A percentile compares a stretch with the other conserved stretches of the same genome.
phyloP scores from a whole-genome alignment of 2,797 vertebrate genomes.

The Enteromius argenteus region DNA sequence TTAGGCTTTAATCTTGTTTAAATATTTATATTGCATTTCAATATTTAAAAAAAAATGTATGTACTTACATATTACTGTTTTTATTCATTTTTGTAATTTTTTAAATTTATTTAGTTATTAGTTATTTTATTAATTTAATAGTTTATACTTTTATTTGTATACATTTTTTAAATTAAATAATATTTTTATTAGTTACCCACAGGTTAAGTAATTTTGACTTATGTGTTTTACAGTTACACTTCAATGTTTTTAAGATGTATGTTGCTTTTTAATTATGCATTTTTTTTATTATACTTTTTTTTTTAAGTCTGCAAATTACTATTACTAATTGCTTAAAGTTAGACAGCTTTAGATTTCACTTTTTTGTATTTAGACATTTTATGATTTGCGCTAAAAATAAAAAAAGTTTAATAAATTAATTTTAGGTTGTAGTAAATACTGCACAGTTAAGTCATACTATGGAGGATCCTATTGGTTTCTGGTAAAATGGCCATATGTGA shows the following conservation, averaged over 20 bases:
- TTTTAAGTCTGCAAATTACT: background rate
- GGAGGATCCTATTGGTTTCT: background rate
- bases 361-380: background rate
- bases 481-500: constrained; percentile 36
- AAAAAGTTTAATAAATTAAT: too few relatives aligned
- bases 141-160: too few relatives aligned
- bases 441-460: background rate
- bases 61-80: background rate
- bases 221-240: background rate
- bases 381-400: background rate
- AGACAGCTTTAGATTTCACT: background rate
- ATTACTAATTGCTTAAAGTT: background rate
- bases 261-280: background rate
- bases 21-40: background rate
- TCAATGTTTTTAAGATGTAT: background rate
- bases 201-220: background rate
- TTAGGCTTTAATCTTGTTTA: background rate
- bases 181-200: background rate
- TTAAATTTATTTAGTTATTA: background rate
- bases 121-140: too few relatives aligned
- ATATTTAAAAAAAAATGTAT: background rate
- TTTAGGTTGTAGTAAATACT: background rate
- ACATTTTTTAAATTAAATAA: background rate
- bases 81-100: background rate
- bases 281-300: background rate